Conservation (phyloP, 1,140 invertebrate genomes). For the Myzus persicae region DNA sequence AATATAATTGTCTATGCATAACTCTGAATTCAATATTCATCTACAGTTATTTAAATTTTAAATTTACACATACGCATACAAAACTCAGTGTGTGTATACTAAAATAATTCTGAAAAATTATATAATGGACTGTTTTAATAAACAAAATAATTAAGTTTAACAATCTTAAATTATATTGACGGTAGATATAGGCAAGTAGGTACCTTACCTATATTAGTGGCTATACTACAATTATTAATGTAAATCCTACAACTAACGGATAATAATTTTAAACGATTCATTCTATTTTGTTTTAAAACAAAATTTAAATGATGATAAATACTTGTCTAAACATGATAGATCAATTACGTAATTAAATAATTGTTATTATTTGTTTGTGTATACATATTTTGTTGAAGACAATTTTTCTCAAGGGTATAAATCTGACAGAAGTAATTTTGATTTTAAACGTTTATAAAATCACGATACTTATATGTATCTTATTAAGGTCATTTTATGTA, state of each 20-base stretch:
- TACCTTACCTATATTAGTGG: no score
- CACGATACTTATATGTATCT: neutral
- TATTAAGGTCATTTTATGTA: conserved; percentile 1
- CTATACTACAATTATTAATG: neutral
- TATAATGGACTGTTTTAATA: neutral
- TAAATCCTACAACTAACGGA: neutral
- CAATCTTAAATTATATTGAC: no score
- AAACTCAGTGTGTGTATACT: no score
- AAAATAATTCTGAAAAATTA: neutral
- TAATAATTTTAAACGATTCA: neutral
- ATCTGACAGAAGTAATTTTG: neutral
- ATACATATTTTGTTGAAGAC: neutral
- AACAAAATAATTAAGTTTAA: neutral
- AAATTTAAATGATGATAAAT: neutral
- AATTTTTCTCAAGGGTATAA: neutral
- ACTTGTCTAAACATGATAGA: neutral
- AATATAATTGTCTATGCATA: no score
- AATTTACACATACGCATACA: no score
- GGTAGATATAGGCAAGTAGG: no score
- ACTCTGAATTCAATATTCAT: no score
- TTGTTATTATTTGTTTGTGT: neutral
- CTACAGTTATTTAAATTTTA: no score
- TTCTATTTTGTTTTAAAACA: neutral
- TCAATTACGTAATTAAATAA: neutral
- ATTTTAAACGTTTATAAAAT: conserved; percentile 2